Percentiles rank a stretch among this genome's conserved stretches.
Evolutionary conservation across 1,140 invertebrate genomes (phyloP).

Genomic region (Frieseomelitta varia): DNA sequence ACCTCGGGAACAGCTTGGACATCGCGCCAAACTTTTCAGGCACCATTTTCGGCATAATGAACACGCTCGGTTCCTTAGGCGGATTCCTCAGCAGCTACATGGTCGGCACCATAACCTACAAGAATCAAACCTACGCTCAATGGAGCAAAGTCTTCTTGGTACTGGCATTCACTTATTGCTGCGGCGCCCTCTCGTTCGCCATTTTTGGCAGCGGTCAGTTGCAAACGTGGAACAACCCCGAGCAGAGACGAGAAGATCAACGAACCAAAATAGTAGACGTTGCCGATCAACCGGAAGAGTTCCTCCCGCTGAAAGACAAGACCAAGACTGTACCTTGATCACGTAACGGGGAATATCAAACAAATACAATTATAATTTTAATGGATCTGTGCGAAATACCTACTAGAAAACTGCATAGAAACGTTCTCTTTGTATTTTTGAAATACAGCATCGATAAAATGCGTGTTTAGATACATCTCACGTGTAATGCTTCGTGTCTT

Average conservation of each 20-base stretch:
- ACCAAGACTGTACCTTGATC: constrained; percentile 53
- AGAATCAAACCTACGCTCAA: constrained; percentile 88
- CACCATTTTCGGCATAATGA: constrained; percentile 95
- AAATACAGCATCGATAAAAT: too few species aligned
- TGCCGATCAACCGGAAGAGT: constrained; percentile 30
- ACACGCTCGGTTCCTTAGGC: constrained; percentile 93
- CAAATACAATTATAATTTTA: neutral
- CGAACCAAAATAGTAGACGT: constrained; percentile 16
- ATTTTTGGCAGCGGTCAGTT: constrained; percentile 88
- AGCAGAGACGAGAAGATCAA: constrained; percentile 33
- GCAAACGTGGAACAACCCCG: constrained; percentile 85
- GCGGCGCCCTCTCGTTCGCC: constrained; percentile 87
- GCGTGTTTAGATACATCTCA: too few species aligned
- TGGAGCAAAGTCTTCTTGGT: constrained; percentile 95
- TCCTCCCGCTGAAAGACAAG: constrained; percentile 67
- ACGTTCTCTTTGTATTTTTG: too few species aligned
- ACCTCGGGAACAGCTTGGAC: constrained; percentile 93
- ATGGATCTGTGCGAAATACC: neutral
- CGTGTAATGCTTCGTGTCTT: too few species aligned
- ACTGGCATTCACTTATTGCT: constrained; percentile 87
- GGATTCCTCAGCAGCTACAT: constrained; percentile 93
- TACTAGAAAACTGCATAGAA: neutral
- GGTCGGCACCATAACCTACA: constrained; percentile 91
- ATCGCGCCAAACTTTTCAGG: constrained; percentile 95
- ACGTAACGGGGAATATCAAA: neutral